A percentile compares a stretch with the other conserved stretches of the same genome.
Evolutionary conservation across 2,113 vertebrate genomes (phyloP).

Genomic region (Pterocles burchelli): DNA sequence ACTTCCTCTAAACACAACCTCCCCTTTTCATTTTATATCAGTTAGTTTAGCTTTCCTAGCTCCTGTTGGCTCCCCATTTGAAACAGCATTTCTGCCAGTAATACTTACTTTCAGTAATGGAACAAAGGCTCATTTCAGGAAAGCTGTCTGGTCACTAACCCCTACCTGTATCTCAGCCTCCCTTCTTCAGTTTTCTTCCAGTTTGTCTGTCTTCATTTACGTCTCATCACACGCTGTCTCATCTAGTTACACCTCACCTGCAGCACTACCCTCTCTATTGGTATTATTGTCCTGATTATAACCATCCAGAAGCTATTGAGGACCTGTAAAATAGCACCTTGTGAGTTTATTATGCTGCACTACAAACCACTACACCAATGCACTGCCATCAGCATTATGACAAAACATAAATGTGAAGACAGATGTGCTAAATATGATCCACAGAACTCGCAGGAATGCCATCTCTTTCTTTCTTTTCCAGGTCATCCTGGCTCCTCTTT

Average conservation of each 20-base stretch:
- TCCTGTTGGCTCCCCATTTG: neutral
- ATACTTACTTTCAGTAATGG: neutral
- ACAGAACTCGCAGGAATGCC: rapidly evolving
- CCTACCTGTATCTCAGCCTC: neutral
- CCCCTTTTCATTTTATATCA: neutral
- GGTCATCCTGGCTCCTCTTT: neutral
- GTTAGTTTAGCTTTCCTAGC: neutral
- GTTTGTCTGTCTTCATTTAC: neutral
- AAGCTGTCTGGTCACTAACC: neutral
- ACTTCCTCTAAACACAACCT: neutral
- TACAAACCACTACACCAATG: neutral
- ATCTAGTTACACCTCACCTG: neutral
- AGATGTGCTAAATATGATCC: neutral
- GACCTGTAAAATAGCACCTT: neutral
- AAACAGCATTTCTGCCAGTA: neutral
- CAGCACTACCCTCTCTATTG: neutral
- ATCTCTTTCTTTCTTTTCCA: neutral
- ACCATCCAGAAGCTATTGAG: neutral
- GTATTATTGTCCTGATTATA: neutral
- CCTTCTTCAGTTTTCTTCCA: neutral
- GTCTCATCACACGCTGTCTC: neutral
- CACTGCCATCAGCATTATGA: neutral
- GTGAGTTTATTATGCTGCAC: neutral
- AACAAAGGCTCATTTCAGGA: neutral
- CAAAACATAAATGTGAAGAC: slow-evolving; percentile 17